phyloP scores from a whole-genome alignment of 2,113 vertebrate genomes.

The Alouatta palliata region DNA sequence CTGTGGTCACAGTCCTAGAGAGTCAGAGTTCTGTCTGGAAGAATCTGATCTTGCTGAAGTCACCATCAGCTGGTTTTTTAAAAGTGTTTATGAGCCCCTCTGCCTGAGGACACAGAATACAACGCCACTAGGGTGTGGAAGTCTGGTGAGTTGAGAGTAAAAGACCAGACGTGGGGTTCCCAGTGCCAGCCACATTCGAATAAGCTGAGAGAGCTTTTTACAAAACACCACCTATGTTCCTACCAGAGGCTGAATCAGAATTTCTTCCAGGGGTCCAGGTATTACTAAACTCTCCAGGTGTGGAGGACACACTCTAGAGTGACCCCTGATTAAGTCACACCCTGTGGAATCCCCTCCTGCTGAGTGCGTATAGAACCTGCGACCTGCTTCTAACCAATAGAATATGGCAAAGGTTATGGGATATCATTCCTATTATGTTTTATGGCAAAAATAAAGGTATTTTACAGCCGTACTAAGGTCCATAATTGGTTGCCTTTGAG shows the following conservation, averaged over 20 bases:
- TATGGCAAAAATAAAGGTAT: not conserved
- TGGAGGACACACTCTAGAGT: not conserved
- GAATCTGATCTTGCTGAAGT: not conserved
- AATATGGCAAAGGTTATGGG: not conserved
- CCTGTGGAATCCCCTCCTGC: not conserved
- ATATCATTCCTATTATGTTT: not conserved
- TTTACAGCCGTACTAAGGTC: not conserved
- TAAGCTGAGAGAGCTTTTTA: not conserved
- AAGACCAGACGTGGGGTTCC: not conserved
- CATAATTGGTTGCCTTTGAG: not conserved
- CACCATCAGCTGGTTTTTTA: not conserved
- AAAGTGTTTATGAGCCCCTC: not conserved
- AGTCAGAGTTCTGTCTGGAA: not conserved
- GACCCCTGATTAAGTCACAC: not conserved
- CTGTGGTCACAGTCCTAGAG: not conserved
- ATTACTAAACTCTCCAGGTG: not conserved
- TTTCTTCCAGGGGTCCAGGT: not conserved
- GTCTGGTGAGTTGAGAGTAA: not conserved
- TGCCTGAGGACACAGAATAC: not conserved
- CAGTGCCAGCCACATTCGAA: not conserved
- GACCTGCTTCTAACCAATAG: not conserved
- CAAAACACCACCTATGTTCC: not conserved
- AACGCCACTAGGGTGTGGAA: not conserved
- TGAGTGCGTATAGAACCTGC: not conserved
- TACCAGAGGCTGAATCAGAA: not conserved